Evolutionary conservation across 1,140 invertebrate genomes (phyloP).

Genomic region (Dryas iulia): DNA sequence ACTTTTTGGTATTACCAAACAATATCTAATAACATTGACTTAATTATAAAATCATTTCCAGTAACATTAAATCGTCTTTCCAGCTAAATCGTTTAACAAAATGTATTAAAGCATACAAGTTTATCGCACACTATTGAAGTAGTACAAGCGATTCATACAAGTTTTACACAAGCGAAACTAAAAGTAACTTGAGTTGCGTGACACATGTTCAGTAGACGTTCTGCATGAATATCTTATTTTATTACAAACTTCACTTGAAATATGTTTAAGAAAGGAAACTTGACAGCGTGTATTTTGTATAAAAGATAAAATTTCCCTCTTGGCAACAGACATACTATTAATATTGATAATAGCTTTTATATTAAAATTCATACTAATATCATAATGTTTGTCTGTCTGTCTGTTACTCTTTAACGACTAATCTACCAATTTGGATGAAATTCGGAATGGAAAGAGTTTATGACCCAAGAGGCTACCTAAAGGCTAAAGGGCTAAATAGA

Average conservation of each 20-base stretch:
- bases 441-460: too few relatives aligned
- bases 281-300: neutral
- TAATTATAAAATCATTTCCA: too few relatives aligned
- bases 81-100: neutral
- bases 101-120: neutral
- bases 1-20: too few relatives aligned
- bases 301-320: neutral
- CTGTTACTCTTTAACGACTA: too few relatives aligned
- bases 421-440: too few relatives aligned
- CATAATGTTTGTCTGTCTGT: too few relatives aligned
- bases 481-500: too few relatives aligned
- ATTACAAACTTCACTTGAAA: neutral
- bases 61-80: too few relatives aligned
- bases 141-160: neutral
- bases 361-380: too few relatives aligned
- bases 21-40: too few relatives aligned
- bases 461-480: too few relatives aligned
- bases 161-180: neutral
- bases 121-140: neutral
- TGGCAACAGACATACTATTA: neutral
- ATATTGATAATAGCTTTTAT: neutral
- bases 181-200: neutral
- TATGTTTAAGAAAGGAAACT: neutral
- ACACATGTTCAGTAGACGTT: neutral
- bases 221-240: neutral